Evolutionary conservation across 2,797 vertebrate species (phyloP).

Genomic region (Muscicapa striata): DNA sequence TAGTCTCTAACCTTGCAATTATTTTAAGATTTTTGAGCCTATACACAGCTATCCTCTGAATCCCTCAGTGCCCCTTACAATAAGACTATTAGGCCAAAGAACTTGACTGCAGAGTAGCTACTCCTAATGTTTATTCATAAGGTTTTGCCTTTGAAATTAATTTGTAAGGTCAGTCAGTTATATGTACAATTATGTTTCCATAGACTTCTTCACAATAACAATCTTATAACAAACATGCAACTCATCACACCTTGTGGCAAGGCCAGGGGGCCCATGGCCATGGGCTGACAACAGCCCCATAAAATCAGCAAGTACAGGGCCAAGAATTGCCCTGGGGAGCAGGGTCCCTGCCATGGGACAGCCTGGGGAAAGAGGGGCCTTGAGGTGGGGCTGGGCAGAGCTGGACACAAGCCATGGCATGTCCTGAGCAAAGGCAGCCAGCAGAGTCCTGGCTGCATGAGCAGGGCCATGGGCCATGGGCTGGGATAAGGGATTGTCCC

Average conservation of each 20-base stretch:
- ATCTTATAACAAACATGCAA: neutral
- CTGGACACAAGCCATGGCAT: neutral
- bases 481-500: neutral
- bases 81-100: neutral
- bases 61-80: neutral
- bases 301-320: neutral
- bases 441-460: neutral
- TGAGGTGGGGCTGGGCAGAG: neutral
- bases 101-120: neutral
- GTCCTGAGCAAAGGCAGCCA: neutral
- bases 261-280: neutral
- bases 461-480: too few relatives aligned
- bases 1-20: neutral
- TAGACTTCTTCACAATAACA: neutral
- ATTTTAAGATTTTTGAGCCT: neutral
- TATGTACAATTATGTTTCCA: neutral
- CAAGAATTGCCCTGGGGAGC: neutral
- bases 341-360: neutral
- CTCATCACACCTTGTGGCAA: neutral
- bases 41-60: neutral
- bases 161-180: neutral
- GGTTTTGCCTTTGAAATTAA: conserved; percentile 3
- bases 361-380: neutral
- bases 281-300: neutral
- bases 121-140: conserved; percentile 52